These are phyloP conservation scores for Brachirus orientalis DNA, from an alignment of 2,113 vertebrate genomes.

Conservation along the genomic window DNA sequence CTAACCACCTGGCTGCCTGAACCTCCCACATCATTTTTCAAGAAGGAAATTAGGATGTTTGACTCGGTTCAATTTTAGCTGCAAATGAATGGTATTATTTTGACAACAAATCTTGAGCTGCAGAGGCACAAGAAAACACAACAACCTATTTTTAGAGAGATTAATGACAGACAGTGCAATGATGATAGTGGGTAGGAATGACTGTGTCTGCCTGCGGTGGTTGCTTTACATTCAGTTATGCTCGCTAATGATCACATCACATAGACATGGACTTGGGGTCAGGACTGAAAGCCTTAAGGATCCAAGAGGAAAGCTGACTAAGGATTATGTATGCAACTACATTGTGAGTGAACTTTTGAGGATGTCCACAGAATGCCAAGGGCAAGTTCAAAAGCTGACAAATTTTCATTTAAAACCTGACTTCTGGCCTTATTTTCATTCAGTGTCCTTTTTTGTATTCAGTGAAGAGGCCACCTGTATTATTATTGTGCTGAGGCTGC, in stretches of 20 bases:
- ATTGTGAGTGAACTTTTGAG: conserved; percentile 38
- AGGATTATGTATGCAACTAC: conserved; percentile 22
- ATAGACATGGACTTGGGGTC: conserved; percentile 44
- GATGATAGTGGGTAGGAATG: conserved; percentile 22
- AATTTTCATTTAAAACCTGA: conserved; percentile 49
- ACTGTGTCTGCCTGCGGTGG: conserved; percentile 17
- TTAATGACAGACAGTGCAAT: conserved; percentile 44
- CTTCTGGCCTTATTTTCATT: conserved; percentile 20
- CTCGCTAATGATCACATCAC: conserved; percentile 47
- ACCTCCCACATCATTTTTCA: conserved; percentile 56
- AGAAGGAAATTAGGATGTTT: conserved; percentile 60
- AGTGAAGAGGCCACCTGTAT: conserved; percentile 55
- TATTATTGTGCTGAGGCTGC: conserved; percentile 64
- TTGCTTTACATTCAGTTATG: conserved; percentile 42
- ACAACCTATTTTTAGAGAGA: conserved; percentile 55
- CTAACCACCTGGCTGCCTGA: conserved; percentile 56
- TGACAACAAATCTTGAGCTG: conserved; percentile 26
- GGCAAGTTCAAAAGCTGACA: conserved; percentile 55
- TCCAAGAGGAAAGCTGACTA: conserved; percentile 53
- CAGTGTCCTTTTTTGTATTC: conserved; percentile 19
- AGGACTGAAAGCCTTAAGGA: conserved; percentile 31
- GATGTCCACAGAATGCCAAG: conserved; percentile 39
- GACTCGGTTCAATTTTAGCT: conserved; percentile 43
- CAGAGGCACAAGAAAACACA: conserved; percentile 27
- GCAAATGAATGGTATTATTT: conserved; percentile 41